Evolutionary conservation across 2,888 invertebrate species (phyloP).

Genomic region (Leucoptera coffeella): DNA sequence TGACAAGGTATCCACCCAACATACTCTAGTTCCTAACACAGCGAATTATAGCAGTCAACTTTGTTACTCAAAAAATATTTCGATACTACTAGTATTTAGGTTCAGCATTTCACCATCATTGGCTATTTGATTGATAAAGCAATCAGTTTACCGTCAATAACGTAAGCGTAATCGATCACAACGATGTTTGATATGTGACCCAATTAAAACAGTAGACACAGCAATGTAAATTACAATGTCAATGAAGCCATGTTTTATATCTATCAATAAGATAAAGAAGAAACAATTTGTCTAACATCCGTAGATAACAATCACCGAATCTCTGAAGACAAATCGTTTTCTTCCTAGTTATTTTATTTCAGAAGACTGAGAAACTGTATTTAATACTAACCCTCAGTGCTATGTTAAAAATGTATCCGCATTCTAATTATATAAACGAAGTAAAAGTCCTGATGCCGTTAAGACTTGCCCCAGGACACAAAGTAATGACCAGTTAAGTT

Average conservation of each 20-base stretch:
- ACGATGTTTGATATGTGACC: too few species aligned
- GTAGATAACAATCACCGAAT: conserved; percentile 35
- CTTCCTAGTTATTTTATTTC: too few species aligned
- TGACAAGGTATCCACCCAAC: too few species aligned
- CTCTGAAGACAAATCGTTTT: too few species aligned
- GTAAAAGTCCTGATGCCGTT: conserved; percentile 22
- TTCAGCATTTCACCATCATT: neutral
- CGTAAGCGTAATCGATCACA: too few species aligned
- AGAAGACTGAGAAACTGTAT: too few species aligned
- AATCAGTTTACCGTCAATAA: too few species aligned
- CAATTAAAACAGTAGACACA: too few species aligned
- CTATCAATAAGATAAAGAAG: conserved; percentile 21
- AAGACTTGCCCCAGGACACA: conserved; percentile 21
- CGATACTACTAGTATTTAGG: neutral
- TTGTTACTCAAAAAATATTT: neutral
- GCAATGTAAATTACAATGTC: neutral
- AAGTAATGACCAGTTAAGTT: conserved; percentile 38
- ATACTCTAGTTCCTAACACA: conserved; percentile 1
- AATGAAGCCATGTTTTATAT: conserved; percentile 10
- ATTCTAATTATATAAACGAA: too few species aligned
- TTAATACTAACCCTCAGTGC: too few species aligned
- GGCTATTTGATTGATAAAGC: too few species aligned
- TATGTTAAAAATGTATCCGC: too few species aligned
- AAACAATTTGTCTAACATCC: conserved; percentile 40
- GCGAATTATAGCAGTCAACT: neutral